Evolutionary conservation across 53 echinoderm and acorn worm species (phyloP).

Genomic region (Echinometra lucunter): DNA sequence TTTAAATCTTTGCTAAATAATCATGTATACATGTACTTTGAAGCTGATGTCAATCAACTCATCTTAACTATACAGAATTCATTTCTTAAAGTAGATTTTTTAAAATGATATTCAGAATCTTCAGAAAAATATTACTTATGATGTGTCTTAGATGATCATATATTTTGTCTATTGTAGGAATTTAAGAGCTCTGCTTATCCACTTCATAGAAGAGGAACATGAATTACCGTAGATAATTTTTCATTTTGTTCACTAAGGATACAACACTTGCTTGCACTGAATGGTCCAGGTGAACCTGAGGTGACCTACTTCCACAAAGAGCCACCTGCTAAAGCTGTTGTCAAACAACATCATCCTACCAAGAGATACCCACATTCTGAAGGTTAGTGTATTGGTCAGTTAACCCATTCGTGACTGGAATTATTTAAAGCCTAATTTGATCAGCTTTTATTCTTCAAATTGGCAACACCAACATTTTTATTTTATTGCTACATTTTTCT

Average conservation of each 20-base stretch:
- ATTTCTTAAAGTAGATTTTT: not conserved
- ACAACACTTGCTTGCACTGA: constrained; percentile 90
- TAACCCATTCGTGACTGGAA: no score
- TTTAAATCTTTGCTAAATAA: not conserved
- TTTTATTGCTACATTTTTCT: no score
- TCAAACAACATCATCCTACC: constrained; percentile 83
- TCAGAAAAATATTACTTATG: no score
- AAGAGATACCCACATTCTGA: constrained; percentile 88
- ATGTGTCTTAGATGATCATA: no score
- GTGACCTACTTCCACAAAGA: constrained; percentile 98
- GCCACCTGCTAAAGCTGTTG: constrained; percentile 87
- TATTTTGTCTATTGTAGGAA: no score
- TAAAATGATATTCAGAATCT: not conserved
- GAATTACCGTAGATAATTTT: no score
- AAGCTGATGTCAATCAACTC: not conserved
- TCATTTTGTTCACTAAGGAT: constrained; percentile 70
- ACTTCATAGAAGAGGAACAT: no score
- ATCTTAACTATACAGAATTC: not conserved
- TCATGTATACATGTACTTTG: not conserved
- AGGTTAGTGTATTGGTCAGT: constrained; percentile 55
- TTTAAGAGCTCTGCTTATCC: no score
- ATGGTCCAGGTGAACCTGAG: constrained; percentile 84
- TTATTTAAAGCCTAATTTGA: no score
- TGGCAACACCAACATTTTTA: no score
- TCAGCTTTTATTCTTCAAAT: no score